These are phyloP conservation scores for Aplocera efformata DNA, from an alignment of 2,888 invertebrate species.

Conservation along the genomic window DNA sequence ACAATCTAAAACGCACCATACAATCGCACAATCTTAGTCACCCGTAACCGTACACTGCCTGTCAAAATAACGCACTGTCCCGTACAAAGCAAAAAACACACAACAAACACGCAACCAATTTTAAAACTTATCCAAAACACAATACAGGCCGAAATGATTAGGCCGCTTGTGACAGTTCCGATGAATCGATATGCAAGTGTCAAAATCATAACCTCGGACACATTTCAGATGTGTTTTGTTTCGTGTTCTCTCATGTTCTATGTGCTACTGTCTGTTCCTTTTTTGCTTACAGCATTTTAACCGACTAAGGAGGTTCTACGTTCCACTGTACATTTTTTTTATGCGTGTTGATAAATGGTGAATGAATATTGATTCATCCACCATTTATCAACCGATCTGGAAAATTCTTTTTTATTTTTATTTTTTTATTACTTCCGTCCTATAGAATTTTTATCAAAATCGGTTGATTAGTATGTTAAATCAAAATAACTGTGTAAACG, in stretches of 20 bases:
- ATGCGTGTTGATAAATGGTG: no score
- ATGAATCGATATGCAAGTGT: constrained; percentile 58
- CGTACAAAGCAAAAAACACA: constrained; percentile 40
- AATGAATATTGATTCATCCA: no score
- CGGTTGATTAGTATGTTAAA: no score
- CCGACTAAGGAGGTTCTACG: no score
- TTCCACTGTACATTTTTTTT: no score
- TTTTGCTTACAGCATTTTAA: background rate
- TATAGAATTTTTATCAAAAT: no score
- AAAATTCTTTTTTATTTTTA: no score
- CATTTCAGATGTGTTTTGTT: constrained; percentile 34
- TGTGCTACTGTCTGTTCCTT: constrained; percentile 3
- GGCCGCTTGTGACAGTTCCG: constrained; percentile 34
- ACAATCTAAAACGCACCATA: constrained; percentile 68
- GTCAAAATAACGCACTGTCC: constrained; percentile 72
- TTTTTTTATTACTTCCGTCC: no score
- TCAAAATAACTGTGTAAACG: no score
- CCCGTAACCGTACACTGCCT: constrained; percentile 69
- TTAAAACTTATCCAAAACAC: constrained; percentile 29
- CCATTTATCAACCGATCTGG: no score
- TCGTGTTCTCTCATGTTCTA: constrained; percentile 10
- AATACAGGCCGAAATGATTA: constrained; percentile 37
- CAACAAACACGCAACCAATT: constrained; percentile 37
- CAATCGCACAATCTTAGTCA: constrained; percentile 72
- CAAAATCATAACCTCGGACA: constrained; percentile 55